A percentile compares a stretch with the other conserved stretches of the same genome.
These are phyloP conservation scores for Amblyteles armatorius DNA, from an alignment of 2,888 invertebrate genomes.

Conservation along the genomic window DNA sequence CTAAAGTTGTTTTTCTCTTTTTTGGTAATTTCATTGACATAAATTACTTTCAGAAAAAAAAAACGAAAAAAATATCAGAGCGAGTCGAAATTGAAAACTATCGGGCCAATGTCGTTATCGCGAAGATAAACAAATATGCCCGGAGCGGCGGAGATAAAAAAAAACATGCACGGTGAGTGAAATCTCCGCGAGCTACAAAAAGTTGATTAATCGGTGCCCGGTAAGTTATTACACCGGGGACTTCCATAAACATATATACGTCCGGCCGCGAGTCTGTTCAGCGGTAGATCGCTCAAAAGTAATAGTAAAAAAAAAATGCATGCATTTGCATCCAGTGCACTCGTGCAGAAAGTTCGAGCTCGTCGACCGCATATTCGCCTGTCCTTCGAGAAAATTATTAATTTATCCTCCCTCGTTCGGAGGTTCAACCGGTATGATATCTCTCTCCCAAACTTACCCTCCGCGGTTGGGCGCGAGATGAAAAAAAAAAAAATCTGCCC, in stretches of 20 bases:
- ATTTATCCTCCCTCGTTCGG: constrained; percentile 5
- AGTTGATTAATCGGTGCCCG: constrained; percentile 59
- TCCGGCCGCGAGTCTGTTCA: not conserved
- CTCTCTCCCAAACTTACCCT: not conserved
- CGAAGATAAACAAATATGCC: not conserved
- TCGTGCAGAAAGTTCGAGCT: not conserved
- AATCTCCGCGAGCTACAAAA: constrained; percentile 35
- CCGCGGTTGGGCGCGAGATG: not conserved
- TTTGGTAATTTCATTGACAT: not conserved
- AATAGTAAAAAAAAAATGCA: not conserved
- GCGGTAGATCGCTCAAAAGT: not conserved
- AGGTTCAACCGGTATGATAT: not conserved
- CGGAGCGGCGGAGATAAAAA: too few relatives aligned
- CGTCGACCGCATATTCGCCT: not conserved
- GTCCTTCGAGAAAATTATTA: constrained; percentile 5
- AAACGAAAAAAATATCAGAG: not conserved
- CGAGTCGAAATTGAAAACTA: constrained; percentile 2
- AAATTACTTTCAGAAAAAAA: not conserved
- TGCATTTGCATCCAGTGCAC: too few relatives aligned
- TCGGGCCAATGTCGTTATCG: not conserved
- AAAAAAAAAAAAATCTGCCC: not conserved
- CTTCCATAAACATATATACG: not conserved
- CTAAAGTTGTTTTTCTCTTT: not conserved
- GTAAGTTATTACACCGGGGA: constrained; percentile 1
- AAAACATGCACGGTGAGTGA: not conserved